These are phyloP conservation scores for Scaeva pyrastri DNA, from an alignment of 2,888 invertebrate genomes.

Conservation along the genomic window DNA sequence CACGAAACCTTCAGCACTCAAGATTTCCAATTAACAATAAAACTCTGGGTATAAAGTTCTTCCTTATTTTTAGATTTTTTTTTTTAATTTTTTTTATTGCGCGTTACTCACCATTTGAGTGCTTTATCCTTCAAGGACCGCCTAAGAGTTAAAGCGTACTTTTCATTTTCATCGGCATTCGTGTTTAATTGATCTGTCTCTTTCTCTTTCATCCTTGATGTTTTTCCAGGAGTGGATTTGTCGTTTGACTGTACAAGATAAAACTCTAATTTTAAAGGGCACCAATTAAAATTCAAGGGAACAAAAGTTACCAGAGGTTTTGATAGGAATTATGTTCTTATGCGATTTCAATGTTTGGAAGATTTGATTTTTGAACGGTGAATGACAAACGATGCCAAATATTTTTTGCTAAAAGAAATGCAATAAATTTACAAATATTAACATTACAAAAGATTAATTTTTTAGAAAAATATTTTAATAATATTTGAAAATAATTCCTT, in stretches of 20 bases:
- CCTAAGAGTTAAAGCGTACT: conserved; percentile 26
- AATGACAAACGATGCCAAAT: too few species aligned
- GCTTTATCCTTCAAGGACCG: conserved; percentile 32
- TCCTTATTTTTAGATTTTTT: neutral
- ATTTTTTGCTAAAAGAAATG: too few species aligned
- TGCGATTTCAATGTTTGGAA: too few species aligned
- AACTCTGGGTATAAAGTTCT: conserved; percentile 34
- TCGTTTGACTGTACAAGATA: neutral
- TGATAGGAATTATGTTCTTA: too few species aligned
- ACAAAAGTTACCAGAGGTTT: too few species aligned
- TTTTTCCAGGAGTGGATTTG: conserved; percentile 1
- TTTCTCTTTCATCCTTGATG: conserved; percentile 8
- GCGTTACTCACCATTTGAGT: conserved; percentile 7
- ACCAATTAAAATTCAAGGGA: too few species aligned
- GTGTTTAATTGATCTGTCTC: conserved; percentile 68
- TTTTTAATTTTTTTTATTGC: neutral
- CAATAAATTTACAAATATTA: too few species aligned
- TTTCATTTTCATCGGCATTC: conserved; percentile 58
- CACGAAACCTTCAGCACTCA: conserved; percentile 48
- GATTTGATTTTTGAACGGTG: too few species aligned
- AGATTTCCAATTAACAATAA: conserved; percentile 57
- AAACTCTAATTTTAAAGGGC: too few species aligned
- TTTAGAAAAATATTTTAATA: too few species aligned
- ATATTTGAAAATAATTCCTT: too few species aligned
- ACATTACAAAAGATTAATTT: too few species aligned